Conservation (phyloP, 2,888 invertebrate species). For the Athrips mouffetella region DNA sequence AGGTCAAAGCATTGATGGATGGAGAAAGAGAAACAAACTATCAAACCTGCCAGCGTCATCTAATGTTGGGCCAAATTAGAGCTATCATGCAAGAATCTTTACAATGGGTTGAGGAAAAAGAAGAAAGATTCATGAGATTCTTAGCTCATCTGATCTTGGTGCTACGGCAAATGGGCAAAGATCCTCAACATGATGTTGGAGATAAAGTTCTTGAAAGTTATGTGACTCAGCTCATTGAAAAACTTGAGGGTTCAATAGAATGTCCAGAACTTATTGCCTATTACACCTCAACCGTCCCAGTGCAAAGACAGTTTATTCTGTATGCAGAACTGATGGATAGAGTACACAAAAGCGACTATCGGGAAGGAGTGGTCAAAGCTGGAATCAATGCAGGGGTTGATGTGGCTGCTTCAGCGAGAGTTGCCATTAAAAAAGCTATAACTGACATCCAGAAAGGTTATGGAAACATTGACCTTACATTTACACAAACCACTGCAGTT, state of each 20-base stretch:
- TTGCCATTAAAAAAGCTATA: constrained; percentile 87
- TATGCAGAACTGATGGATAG: constrained; percentile 85
- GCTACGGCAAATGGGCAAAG: constrained; percentile 87
- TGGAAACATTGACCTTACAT: constrained; percentile 73
- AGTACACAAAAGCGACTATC: constrained; percentile 81
- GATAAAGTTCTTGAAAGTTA: constrained; percentile 87
- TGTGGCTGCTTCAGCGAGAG: constrained; percentile 89
- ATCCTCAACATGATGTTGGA: constrained; percentile 82
- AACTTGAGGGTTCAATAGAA: constrained; percentile 72
- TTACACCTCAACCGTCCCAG: constrained; percentile 89
- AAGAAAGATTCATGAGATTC: constrained; percentile 84
- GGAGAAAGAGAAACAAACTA: constrained; percentile 81
- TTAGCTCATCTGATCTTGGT: constrained; percentile 91
- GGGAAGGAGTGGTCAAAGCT: constrained; percentile 82
- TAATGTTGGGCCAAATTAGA: constrained; percentile 90
- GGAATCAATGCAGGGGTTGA: constrained; percentile 87
- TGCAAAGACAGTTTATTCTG: constrained; percentile 63
- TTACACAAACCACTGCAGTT: constrained; percentile 82
- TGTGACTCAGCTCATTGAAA: constrained; percentile 83
- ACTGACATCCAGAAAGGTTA: constrained; percentile 65
- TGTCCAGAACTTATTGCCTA: constrained; percentile 89
- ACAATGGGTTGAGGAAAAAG: constrained; percentile 79
- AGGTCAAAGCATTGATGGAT: constrained; percentile 67
- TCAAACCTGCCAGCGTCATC: constrained; percentile 88
- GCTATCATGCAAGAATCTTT: constrained; percentile 85